Base-by-base conservation (phyloP, 2,888 invertebrate species). In the Tinea pellionella region DNA sequence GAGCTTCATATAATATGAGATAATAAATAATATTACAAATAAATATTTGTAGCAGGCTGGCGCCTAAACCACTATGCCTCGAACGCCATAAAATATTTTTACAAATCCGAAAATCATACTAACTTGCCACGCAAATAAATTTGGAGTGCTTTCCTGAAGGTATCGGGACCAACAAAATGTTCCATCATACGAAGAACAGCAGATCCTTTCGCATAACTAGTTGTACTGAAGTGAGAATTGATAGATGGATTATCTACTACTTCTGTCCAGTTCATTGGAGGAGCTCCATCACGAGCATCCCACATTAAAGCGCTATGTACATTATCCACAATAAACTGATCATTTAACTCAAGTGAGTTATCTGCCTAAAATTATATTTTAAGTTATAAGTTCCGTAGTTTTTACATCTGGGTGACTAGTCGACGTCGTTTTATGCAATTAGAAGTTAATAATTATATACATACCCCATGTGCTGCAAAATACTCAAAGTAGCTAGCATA, bases 401-500 rank as follows among this genome's bases (percentile, higher is more conserved):
- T n/a, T n/a, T n/a, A n/a, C n/a, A n/a, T n/a, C n/a, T n/a, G n/a
- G n/a, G n/a, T n/a, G n/a, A n/a, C n/a, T n/a, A n/a, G n/a, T n/a
- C n/a, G n/a, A n/a, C n/a, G n/a, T n/a, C n/a, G n/a, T n/a, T n/a
- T n/a, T n/a, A n/a, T n/a, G n/a, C n/a, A n/a, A n/a, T n/a, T n/a
- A n/a, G n/a, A n/a, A n/a, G n/a, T n/a, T 24, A 24, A 24, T 24
- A 24, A 24, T 24, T 2, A 24, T 6, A 37, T 47, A 53, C 73
- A 70, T 72, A 88, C 90, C 66, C 75, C 71, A 42, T 90, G 89
- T 57, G 90, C 89, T 9, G 83, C 88, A 58, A 90, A 89, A 70
- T 93, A 94, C 77, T 96, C 92, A 65, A 92, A 93, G 75, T 89
- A 93, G 60, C 89, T 89, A 0, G 93, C 93, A 63, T 92, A 93